A percentile compares a stretch with the other conserved stretches of the same genome.
phyloP scores from a whole-genome alignment of 1,140 invertebrate species.

The Patella vulgata region DNA sequence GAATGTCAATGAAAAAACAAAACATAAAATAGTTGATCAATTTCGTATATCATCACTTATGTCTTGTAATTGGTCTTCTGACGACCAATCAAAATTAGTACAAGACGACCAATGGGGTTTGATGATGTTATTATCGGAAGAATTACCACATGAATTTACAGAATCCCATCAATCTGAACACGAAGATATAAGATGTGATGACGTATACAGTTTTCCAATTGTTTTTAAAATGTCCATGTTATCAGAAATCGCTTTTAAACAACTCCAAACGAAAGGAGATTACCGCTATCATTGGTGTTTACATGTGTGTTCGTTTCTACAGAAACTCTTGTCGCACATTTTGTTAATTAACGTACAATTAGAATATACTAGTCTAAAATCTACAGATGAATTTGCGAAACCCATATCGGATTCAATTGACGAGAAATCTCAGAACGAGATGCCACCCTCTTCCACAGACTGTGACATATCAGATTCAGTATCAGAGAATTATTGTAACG shows the following conservation, averaged over 20 bases:
- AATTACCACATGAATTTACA: conserved; percentile 7
- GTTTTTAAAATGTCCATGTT: conserved; percentile 18
- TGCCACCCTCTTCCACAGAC: background rate
- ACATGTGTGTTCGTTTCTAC: too few species aligned
- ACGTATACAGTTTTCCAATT: conserved; percentile 21
- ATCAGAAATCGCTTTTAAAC: conserved; percentile 1
- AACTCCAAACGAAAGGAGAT: conserved; percentile 12
- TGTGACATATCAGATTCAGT: background rate
- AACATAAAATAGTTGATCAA: conserved; percentile 36
- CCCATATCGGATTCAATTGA: too few species aligned
- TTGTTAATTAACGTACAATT: too few species aligned
- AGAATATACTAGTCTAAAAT: too few species aligned
- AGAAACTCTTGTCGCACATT: too few species aligned
- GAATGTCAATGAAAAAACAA: conserved; percentile 50
- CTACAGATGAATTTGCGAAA: too few species aligned
- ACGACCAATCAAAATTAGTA: too few species aligned
- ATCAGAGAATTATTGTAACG: background rate
- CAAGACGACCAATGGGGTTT: conserved; percentile 14
- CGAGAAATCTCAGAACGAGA: too few species aligned
- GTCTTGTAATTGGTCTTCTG: conserved; percentile 34
- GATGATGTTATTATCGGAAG: conserved; percentile 22
- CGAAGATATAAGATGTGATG: background rate
- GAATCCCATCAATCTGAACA: background rate
- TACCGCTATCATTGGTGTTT: background rate
- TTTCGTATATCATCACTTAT: conserved; percentile 41